These are phyloP conservation scores for Watsonalla cultraria DNA, from an alignment of 2,888 invertebrate species.

Conservation along the genomic window DNA sequence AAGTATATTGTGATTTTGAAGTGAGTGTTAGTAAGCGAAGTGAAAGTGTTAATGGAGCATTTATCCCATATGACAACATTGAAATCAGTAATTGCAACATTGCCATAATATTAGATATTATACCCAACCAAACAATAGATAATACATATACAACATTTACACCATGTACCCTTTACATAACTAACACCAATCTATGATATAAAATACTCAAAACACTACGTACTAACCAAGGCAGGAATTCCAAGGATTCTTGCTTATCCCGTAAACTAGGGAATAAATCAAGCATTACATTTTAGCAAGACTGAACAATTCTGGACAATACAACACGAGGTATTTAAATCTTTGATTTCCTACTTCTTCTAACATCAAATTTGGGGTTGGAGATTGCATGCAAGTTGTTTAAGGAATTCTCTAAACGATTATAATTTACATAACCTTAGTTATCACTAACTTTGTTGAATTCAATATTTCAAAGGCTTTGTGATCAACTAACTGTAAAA, in stretches of 20 bases:
- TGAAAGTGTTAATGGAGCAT: conserved; percentile 36
- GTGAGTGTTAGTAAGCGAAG: conserved; percentile 69
- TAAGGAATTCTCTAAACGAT: background rate
- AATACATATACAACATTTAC: conserved; percentile 27
- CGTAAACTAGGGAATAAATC: conserved; percentile 84
- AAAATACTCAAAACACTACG: conserved; percentile 65
- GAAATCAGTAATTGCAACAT: background rate
- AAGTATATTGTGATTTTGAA: conserved; percentile 46
- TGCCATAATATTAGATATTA: conserved; percentile 14
- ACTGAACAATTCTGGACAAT: conserved; percentile 26
- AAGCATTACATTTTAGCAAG: conserved; percentile 63
- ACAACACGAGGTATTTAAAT: conserved; percentile 3
- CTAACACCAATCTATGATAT: conserved; percentile 45
- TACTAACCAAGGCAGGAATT: conserved; percentile 89
- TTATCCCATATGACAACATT: conserved; percentile 17
- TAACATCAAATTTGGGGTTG: background rate
- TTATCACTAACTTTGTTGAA: background rate
- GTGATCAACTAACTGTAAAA: background rate
- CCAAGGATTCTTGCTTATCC: conserved; percentile 88
- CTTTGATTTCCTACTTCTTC: background rate
- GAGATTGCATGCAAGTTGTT: background rate
- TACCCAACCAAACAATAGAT: conserved; percentile 26
- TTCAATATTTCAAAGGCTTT: background rate
- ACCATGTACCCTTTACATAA: conserved; percentile 26
- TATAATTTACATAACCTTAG: too few relatives aligned